Evolutionary conservation across 2,797 vertebrate genomes (phyloP), one percentile per base, ranked within the genome.

Genomic region (Petrocephalus sullivani): DNA sequence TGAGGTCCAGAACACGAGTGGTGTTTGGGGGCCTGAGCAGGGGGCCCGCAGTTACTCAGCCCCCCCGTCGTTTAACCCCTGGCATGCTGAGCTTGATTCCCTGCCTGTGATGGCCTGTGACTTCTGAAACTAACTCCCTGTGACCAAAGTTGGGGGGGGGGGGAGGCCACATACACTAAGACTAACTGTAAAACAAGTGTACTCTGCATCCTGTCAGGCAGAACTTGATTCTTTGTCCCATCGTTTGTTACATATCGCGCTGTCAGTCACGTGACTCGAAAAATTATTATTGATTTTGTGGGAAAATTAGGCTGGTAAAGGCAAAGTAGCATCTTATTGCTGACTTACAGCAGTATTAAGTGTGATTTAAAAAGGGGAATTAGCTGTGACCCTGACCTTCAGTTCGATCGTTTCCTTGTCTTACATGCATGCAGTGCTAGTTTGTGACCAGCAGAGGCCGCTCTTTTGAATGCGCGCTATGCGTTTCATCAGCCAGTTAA

Each of bases 391-490:
- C 49, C 5, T 16, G n/a, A 16, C 57, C 56, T 12, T 81, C 7
- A 28, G 6, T 46, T 51, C n/a, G 46, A 21, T 5, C 14, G 19
- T 56, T 33, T 19, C 14, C 5, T 16, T n/a, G 51, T 78, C 78
- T 56, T 37, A 56, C 82, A n/a, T 46, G 46, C 60, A 23, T 83
- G 81, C 58, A 88, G 49, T 78, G 4, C 54, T 57, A 10, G 56
- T 49, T 86, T 54, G 56, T 82, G 16, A 37, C 57, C 64, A 6
- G 37, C 14, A 56, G 87, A 37, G 85, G 58, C 87, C 88, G 87
- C 49, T 49, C 0, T 57, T 75, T 82, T 41, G 57, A 85, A 87
- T 88, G 90, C 51, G 85, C 89, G 67, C 19, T 33, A 58, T 67
- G 83, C 89, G 46, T 37, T 57, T 8, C 23, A 54, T 6, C 37